Base-by-base conservation (phyloP, 2,888 invertebrate genomes). In the Lathronympha strigana region DNA sequence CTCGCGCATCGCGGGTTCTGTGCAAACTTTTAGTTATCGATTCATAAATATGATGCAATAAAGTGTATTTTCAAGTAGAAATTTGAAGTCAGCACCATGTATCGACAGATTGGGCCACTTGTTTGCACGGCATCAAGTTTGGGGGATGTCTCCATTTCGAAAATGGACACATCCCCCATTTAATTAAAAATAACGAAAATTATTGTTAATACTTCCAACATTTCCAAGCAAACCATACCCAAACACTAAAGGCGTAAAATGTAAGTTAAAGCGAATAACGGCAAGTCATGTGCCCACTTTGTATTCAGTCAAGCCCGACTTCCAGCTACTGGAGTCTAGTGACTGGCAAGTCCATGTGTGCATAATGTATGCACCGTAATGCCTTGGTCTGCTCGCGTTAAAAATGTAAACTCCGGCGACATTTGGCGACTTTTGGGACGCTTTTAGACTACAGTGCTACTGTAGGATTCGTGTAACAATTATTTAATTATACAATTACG, bases 201-300 rank as follows among this genome's bases (percentile, higher is more conserved):
- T 47, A 47, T 23, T 23, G 13, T 23, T 23, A 47, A 47, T 47
- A 4, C 15, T 17, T 9, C 17, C 31, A 57, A 57, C n/a, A 13
- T 23, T 33, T 15, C 23, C 17, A 25, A 8, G 25, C 23, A 25
- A 45, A 53, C 19, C 28, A 33, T 36, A 6, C 15, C 23, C 38
- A 31, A 55, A 36, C 55, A 47, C 45, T 45, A 11, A 50, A 43
- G 50, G 43, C 43, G 58, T 28, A 28, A 36, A 60, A 53, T 23
- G 58, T 45, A 51, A 53, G 58, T 64, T 51, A 64, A 64, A 25
- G 33, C 61, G 13, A 45, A 33, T 45, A 61, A 45, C 50, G 38
- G 63, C 63, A 64, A 64, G 64, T 64, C 64, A 60, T 64, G 58
- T 58, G 33, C 57, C 62, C 64, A 58, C 64, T 64, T 64, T 58